These are phyloP conservation scores for Haplochromis burtoni DNA, from an alignment of 2,113 vertebrate genomes.

Conservation along the genomic window DNA sequence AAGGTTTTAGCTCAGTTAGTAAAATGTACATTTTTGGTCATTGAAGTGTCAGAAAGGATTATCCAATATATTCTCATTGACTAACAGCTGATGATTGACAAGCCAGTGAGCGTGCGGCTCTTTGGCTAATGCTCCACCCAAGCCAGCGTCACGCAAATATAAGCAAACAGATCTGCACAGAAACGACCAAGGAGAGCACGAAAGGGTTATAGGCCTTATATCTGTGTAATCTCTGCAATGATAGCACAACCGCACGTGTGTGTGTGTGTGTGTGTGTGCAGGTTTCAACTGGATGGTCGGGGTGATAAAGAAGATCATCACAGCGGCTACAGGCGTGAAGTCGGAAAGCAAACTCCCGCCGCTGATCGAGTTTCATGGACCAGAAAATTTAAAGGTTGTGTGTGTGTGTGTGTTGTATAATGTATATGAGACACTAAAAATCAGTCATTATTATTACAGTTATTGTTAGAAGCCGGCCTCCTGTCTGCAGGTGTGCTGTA, in stretches of 20 bases:
- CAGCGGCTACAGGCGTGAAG: background rate
- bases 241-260: accelerated
- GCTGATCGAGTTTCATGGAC: slow-evolving; percentile 54
- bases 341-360: background rate
- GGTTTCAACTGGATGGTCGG: slow-evolving; percentile 69
- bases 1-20: background rate
- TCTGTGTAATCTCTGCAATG: background rate
- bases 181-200: background rate
- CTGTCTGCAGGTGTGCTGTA: background rate
- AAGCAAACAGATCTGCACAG: background rate
- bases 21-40: background rate
- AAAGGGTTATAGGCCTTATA: accelerated
- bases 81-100: background rate
- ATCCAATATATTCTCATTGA: background rate
- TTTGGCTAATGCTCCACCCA: background rate
- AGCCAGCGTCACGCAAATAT: background rate
- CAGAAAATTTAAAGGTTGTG: slow-evolving; percentile 26
- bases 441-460: background rate
- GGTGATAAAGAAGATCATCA: slow-evolving; percentile 42
- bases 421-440: background rate
- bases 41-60: background rate
- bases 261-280: background rate
- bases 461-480: background rate
- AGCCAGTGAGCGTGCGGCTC: background rate
- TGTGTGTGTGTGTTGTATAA: background rate